Evolutionary conservation across 2,888 invertebrate species (phyloP).

Genomic region (Protonemura montana): DNA sequence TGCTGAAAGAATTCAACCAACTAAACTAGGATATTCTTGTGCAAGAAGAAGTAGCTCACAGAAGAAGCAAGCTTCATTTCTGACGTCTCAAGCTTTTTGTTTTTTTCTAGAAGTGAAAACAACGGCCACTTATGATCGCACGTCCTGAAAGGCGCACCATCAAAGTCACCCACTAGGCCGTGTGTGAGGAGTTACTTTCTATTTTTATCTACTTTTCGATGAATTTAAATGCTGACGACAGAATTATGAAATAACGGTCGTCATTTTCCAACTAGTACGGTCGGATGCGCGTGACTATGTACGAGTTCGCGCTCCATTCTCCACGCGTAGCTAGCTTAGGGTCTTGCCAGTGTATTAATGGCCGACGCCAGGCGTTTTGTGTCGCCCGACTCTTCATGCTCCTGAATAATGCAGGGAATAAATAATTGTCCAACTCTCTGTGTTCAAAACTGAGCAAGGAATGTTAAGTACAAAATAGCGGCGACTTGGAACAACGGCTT

Average conservation of each 20-base stretch:
- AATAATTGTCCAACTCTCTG: slow-evolving; percentile 38
- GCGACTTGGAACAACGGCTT: no score
- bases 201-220: not conserved
- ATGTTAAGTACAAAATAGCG: slow-evolving; percentile 40
- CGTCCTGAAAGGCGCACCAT: not conserved
- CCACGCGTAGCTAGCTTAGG: not conserved
- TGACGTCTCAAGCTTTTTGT: not conserved
- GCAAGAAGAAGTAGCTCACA: no score
- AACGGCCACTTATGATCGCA: not conserved
- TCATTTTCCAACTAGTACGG: not conserved
- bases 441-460: slow-evolving; percentile 30
- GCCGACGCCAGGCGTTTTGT: not conserved
- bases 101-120: not conserved
- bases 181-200: not conserved
- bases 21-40: not conserved
- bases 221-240: not conserved
- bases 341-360: not conserved
- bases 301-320: not conserved
- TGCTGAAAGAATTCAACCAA: not conserved
- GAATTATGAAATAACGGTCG: not conserved
- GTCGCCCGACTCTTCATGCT: not conserved
- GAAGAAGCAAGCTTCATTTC: not conserved
- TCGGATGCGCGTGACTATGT: not conserved
- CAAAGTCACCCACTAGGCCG: not conserved
- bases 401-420: slow-evolving; percentile 34